Evolutionary conservation across 2,888 invertebrate species (phyloP), one percentile per base, ranked within the genome.

Genomic region (Panopea generosa): DNA sequence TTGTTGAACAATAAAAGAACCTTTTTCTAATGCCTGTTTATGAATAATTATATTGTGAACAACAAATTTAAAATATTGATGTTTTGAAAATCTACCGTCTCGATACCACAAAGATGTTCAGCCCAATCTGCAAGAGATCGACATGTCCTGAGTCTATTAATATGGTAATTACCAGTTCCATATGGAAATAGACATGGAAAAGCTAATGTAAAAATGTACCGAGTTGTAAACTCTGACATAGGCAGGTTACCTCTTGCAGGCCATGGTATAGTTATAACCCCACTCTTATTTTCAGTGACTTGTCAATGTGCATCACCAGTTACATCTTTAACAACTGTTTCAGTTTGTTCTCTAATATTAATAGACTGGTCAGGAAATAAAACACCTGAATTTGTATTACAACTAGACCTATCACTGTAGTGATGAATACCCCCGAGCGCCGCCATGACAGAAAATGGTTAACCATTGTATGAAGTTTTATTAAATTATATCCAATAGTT

Each of bases 21-120:
- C 57, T 2, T 65, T 29, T 52, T 86, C 80, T 20, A 84, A 9
- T 40, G 82, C 55, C 24, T 63, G 59, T 70, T 84, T 82, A 45
- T 74, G 47, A 53, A 66, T 74, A n/a, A 84, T 82, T 20, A 81
- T 82, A 49, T 83, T 83, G 53, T 72, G 82, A 3, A 70, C 78
- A 29, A 83, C 47, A 62, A 83, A 81, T 59, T 83, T 81, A 52
- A 81, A 83, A 29, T 76, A 83, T 11, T 56, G 67, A 18, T 83
- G 73, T 27, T 29, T 20, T 20, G 76, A 72, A 81, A 81, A 83
- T 22, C 77, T 52, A 6, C 71, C 53, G 53, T 79, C 81, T 43
- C 61, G 38, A 62, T 77, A 77, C 80, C 74, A 81, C 3, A 83
- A 6, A 81, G 83, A 45, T 45, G 45, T 45, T 45, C 45, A 9